phyloP scores from a whole-genome alignment of 1,140 invertebrate genomes.

The Dendrolimus kikuchii region DNA sequence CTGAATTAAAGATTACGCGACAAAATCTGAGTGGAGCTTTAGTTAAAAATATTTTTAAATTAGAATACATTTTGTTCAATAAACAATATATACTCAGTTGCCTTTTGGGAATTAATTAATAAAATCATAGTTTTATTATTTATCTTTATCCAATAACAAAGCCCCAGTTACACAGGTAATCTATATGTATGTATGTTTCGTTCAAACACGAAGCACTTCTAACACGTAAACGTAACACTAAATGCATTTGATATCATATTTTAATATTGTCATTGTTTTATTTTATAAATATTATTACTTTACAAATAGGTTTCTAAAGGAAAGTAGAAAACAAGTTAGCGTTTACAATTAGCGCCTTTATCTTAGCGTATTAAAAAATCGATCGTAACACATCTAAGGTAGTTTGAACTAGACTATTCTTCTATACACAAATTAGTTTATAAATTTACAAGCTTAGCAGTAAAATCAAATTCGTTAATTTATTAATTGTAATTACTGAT shows the following conservation, averaged over 20 bases:
- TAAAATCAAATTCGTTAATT: slow-evolving; percentile 29
- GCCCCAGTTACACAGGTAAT: too few relatives aligned
- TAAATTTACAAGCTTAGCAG: slow-evolving; percentile 30
- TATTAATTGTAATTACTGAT: slow-evolving; percentile 14
- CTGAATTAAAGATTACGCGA: too few relatives aligned
- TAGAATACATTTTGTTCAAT: too few relatives aligned
- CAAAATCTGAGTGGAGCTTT: too few relatives aligned
- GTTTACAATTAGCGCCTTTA: slow-evolving; percentile 6
- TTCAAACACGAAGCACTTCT: slow-evolving; percentile 47
- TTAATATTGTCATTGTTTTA: slow-evolving; percentile 69
- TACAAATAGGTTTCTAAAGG: slow-evolving; percentile 49
- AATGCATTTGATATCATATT: slow-evolving; percentile 49
- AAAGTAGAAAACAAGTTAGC: slow-evolving; percentile 32
- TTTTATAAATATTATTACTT: slow-evolving; percentile 61
- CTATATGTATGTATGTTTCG: slow-evolving; percentile 26
- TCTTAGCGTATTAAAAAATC: slow-evolving; percentile 15
- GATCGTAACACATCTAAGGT: slow-evolving; percentile 14
- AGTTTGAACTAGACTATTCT: slow-evolving; percentile 17
- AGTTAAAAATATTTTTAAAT: too few relatives aligned
- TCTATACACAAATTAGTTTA: slow-evolving; percentile 21
- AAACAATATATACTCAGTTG: too few relatives aligned
- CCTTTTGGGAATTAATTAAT: too few relatives aligned
- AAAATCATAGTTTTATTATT: too few relatives aligned
- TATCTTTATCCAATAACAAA: too few relatives aligned
- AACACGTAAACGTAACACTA: slow-evolving; percentile 58